Evolutionary conservation across 2,797 vertebrate species (phyloP).

Genomic region (Hemitrygon akajei): DNA sequence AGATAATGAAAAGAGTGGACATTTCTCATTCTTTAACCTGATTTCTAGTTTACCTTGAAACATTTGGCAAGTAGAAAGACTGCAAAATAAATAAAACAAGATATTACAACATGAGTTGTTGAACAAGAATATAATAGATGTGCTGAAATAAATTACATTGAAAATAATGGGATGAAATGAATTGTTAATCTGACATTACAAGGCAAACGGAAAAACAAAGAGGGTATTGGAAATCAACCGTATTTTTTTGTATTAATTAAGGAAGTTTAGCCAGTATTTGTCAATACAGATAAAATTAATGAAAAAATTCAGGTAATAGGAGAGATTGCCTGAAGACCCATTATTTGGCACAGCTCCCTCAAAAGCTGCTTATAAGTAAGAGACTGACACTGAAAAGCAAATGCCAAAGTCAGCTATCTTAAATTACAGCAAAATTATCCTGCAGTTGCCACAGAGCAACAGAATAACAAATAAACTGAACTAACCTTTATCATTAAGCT

Average conservation of each 20-base stretch:
- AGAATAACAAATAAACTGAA: conserved; percentile 18
- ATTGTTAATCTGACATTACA: not conserved
- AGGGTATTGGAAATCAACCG: not conserved
- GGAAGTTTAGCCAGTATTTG: not conserved
- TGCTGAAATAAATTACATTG: not conserved
- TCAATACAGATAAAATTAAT: not conserved
- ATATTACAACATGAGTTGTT: not conserved
- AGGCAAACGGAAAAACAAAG: not conserved
- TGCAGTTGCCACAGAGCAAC: not conserved
- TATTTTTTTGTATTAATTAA: not conserved
- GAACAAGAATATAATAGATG: not conserved
- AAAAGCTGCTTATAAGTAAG: not conserved
- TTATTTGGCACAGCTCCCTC: not conserved
- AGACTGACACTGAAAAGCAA: conserved; percentile 15
- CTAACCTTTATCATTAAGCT: not conserved
- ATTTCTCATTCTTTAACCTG: not conserved
- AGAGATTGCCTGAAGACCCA: not conserved
- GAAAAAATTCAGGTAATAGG: not conserved
- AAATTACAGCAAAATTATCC: conserved; percentile 22
- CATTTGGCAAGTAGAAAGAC: not conserved
- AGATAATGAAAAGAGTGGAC: not conserved
- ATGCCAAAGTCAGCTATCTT: conserved; percentile 26
- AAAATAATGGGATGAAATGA: not conserved
- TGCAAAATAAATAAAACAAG: not conserved
- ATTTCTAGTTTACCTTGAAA: not conserved